Evolutionary conservation across 2,888 invertebrate genomes (phyloP).

Genomic region (Apamea sordens): DNA sequence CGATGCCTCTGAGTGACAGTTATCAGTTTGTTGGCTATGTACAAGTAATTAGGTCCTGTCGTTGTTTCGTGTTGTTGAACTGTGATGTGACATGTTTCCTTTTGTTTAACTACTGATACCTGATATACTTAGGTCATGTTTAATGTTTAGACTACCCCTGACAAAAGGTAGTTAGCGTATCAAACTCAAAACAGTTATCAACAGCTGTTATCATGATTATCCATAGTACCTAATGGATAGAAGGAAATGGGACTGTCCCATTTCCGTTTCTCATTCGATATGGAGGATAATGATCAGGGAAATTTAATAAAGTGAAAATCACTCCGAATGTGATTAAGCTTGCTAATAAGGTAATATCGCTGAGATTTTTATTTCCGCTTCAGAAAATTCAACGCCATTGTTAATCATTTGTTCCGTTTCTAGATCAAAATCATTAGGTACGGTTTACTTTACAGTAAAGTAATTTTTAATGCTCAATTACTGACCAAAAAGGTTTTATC

Average conservation of each 20-base stretch:
- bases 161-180: background rate
- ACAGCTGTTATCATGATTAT: background rate
- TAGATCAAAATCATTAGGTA: background rate
- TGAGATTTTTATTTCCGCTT: background rate
- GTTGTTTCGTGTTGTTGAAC: slow-evolving; percentile 45
- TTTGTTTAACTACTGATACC: slow-evolving; percentile 33
- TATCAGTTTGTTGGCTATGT: slow-evolving; percentile 44
- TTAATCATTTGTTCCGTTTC: background rate
- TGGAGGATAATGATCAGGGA: background rate
- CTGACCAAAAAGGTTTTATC: background rate
- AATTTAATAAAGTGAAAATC: background rate
- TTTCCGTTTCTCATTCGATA: background rate
- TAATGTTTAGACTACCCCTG: slow-evolving; percentile 2
- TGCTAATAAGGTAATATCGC: background rate
- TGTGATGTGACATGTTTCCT: slow-evolving; percentile 32
- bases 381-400: background rate
- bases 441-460: background rate
- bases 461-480: background rate
- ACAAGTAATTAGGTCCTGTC: slow-evolving; percentile 48
- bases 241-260: background rate
- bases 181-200: background rate
- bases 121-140: background rate
- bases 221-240: background rate
- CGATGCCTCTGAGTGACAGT: slow-evolving; percentile 35
- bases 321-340: background rate